These are phyloP conservation scores for Peromyscus aztecus DNA, from an alignment of 2,797 vertebrate genomes.

Conservation along the genomic window DNA sequence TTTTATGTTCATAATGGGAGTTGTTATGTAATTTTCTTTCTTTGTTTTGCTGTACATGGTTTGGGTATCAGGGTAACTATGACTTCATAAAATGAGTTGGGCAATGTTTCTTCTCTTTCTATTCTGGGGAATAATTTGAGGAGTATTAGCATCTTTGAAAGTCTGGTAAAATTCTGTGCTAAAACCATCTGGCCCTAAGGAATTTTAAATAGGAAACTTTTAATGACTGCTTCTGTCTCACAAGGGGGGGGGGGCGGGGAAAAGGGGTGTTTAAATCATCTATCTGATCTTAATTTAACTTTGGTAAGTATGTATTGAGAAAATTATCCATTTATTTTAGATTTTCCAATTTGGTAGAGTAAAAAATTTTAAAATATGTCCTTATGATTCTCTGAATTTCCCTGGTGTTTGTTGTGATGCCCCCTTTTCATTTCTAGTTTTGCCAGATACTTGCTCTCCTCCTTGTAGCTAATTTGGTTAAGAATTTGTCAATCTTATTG, in stretches of 20 bases:
- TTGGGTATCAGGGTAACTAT: background rate
- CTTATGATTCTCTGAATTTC: background rate
- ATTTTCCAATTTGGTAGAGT: background rate
- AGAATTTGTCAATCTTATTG: background rate
- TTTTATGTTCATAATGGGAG: background rate
- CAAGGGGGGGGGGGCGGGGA: accelerated
- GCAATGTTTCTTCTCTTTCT: too few relatives aligned
- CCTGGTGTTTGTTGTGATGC: background rate
- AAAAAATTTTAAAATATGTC: too few relatives aligned
- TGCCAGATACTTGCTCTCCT: background rate
- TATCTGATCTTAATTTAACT: background rate
- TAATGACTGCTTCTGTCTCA: background rate
- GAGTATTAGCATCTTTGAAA: background rate
- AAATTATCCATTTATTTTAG: background rate
- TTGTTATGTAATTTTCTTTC: background rate
- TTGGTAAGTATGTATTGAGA: background rate
- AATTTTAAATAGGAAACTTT: background rate
- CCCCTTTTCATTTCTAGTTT: background rate
- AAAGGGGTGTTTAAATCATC: background rate
- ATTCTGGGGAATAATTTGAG: too few relatives aligned
- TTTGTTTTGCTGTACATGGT: background rate
- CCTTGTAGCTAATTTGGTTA: background rate
- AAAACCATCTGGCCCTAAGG: too few relatives aligned
- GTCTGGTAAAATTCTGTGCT: background rate
- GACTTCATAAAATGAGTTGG: background rate